Conservation (phyloP, 2,113 vertebrate genomes). For the Pseudorhombus dupliciocellatus region DNA sequence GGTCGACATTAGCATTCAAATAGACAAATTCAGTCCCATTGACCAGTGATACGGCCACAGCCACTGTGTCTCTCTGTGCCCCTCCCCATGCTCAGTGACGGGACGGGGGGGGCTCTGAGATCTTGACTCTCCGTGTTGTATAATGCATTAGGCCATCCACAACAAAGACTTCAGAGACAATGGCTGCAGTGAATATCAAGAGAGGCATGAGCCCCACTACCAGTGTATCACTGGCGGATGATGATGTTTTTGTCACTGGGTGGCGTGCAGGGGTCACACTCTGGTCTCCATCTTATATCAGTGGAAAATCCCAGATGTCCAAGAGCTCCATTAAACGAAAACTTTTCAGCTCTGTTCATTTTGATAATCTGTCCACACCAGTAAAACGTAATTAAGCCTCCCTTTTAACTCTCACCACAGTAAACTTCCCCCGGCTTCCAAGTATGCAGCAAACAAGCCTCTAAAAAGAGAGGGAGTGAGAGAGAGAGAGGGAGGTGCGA, state of each 20-base stretch:
- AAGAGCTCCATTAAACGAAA: slow-evolving; percentile 32
- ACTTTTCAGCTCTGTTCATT: slow-evolving; percentile 54
- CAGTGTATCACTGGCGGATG: slow-evolving; percentile 19
- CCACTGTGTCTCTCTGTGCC: slow-evolving; percentile 17
- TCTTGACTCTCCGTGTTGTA: slow-evolving; percentile 42
- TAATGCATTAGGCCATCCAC: slow-evolving; percentile 39
- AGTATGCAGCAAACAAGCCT: slow-evolving; percentile 74
- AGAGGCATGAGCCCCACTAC: slow-evolving; percentile 24
- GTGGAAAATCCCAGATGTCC: slow-evolving; percentile 51
- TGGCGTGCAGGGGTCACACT: slow-evolving; percentile 12
- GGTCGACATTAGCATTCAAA: slow-evolving; percentile 62
- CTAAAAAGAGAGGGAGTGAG: slow-evolving; percentile 41
- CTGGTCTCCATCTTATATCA: slow-evolving; percentile 39
- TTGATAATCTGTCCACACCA: slow-evolving; percentile 74
- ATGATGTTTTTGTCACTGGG: slow-evolving; percentile 35
- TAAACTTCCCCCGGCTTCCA: slow-evolving; percentile 75
- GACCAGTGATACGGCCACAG: slow-evolving; percentile 23
- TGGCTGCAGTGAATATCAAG: slow-evolving; percentile 31
- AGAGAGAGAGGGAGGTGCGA: not conserved
- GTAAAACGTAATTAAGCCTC: slow-evolving; percentile 74
- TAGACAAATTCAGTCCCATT: slow-evolving; percentile 33
- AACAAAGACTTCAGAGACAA: slow-evolving; percentile 48
- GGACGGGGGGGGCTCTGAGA: slow-evolving; percentile 46
- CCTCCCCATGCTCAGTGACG: slow-evolving; percentile 36
- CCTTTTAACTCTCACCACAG: slow-evolving; percentile 74